Evolutionary conservation across 2,797 vertebrate genomes (phyloP).

Genomic region (Pachyuromys duprasi): DNA sequence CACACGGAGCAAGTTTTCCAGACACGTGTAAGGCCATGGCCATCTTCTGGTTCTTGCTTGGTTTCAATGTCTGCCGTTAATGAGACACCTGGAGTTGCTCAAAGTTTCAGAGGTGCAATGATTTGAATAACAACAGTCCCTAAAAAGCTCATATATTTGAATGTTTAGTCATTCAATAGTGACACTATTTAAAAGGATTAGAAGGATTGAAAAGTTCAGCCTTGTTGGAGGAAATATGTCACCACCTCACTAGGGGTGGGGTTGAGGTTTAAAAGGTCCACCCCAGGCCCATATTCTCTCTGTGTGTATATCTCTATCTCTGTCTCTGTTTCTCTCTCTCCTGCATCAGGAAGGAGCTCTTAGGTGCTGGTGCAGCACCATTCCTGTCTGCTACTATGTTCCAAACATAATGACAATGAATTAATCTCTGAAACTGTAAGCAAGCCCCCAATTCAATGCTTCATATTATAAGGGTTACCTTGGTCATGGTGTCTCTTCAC

Average conservation of each 20-base stretch:
- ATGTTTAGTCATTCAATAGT: not conserved
- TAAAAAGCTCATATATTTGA: not conserved
- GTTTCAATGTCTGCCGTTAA: conserved; percentile 10
- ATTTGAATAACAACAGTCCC: not conserved
- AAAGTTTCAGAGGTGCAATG: not conserved
- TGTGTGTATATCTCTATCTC: too few relatives aligned
- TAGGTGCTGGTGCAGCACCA: not conserved
- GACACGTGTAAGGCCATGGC: not conserved
- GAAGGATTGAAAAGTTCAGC: not conserved
- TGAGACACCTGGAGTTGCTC: not conserved
- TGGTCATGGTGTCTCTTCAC: not conserved
- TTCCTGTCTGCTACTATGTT: not conserved
- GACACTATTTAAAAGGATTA: not conserved
- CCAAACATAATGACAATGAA: too few relatives aligned
- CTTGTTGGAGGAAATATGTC: not conserved
- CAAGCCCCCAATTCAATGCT: not conserved
- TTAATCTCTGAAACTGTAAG: not conserved
- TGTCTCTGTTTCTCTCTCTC: not conserved
- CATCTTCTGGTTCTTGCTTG: conserved; percentile 2
- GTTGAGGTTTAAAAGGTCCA: not conserved
- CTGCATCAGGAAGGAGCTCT: not conserved
- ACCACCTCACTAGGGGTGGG: not conserved
- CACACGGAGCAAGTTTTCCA: not conserved
- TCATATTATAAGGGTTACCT: not conserved
- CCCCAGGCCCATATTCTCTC: not conserved